Percentiles rank a stretch among this genome's conserved stretches.
These are phyloP conservation scores for Pocillopora meandrina DNA, from an alignment of 92 coral and sea anemone genomes.

Conservation along the genomic window DNA sequence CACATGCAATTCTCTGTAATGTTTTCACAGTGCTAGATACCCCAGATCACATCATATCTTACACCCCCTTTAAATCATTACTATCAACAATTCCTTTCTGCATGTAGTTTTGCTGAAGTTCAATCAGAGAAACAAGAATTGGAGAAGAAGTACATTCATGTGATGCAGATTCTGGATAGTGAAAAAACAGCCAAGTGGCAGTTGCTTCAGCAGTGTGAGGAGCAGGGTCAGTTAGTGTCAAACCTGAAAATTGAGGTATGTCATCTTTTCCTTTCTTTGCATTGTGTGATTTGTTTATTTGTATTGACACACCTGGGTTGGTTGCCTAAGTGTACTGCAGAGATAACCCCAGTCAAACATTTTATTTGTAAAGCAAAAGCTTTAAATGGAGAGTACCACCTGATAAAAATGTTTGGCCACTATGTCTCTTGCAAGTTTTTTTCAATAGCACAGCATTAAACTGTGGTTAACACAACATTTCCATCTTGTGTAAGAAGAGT, in stretches of 20 bases:
- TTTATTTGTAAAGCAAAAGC: too few relatives aligned
- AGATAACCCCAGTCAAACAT: too few relatives aligned
- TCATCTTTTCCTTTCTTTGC: not conserved
- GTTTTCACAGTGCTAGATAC: not conserved
- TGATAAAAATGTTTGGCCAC: too few relatives aligned
- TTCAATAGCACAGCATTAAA: too few relatives aligned
- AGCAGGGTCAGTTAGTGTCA: constrained; percentile 76
- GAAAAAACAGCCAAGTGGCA: constrained; percentile 95
- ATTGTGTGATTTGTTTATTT: not conserved
- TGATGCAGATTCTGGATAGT: constrained; percentile 85
- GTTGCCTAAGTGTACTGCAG: not conserved
- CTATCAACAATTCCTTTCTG: not conserved
- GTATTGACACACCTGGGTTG: not conserved
- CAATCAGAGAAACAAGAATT: constrained; percentile 82
- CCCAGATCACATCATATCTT: too few relatives aligned
- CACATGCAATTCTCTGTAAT: not conserved
- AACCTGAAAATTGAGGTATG: constrained; percentile 77
- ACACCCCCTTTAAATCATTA: too few relatives aligned
- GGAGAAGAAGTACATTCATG: constrained; percentile 78
- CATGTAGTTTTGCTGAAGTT: constrained; percentile 77
- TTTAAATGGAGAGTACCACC: too few relatives aligned
- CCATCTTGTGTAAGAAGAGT: too few relatives aligned
- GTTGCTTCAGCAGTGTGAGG: constrained; percentile 88
- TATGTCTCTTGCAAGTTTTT: too few relatives aligned
- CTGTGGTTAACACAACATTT: too few relatives aligned